Conservation (phyloP, 2,888 invertebrate genomes). For the Leucozona laternaria region DNA sequence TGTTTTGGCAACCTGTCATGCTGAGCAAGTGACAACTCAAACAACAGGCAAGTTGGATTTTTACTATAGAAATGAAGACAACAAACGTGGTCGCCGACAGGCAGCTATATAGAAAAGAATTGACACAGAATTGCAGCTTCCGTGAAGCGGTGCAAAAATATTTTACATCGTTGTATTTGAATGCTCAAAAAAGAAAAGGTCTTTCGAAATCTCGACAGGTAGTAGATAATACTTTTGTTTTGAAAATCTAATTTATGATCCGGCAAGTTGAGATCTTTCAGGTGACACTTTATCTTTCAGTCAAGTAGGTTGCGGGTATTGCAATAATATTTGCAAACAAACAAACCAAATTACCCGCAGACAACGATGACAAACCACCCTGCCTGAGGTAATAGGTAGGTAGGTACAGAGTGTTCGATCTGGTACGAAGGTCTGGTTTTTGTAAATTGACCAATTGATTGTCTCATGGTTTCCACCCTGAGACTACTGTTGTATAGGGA, state of each 20-base stretch:
- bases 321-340: slow-evolving; percentile 64
- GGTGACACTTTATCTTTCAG: slow-evolving; percentile 1
- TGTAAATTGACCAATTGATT: slow-evolving; percentile 63
- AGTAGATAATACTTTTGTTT: slow-evolving; percentile 24
- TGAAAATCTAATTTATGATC: slow-evolving; percentile 65
- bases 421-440: slow-evolving; percentile 35
- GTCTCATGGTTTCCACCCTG: slow-evolving; percentile 62
- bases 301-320: slow-evolving; percentile 55
- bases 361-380: slow-evolving; percentile 17
- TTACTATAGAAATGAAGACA: slow-evolving; percentile 58
- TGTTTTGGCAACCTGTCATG: slow-evolving; percentile 71
- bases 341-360: slow-evolving; percentile 24
- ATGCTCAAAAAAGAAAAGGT: slow-evolving; percentile 6
- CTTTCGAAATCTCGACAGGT: slow-evolving; percentile 52
- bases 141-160: slow-evolving; percentile 62
- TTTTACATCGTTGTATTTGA: slow-evolving; percentile 13
- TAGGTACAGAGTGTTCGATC: not conserved
- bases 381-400: not conserved
- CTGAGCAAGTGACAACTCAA: slow-evolving; percentile 64
- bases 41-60: slow-evolving; percentile 34
- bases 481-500: slow-evolving; percentile 27
- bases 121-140: slow-evolving; percentile 65
- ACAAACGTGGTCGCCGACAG: slow-evolving; percentile 29
- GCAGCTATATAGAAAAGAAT: slow-evolving; percentile 31
- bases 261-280: slow-evolving; percentile 39